Base-by-base conservation (phyloP, 2,797 vertebrate species). In the Ctenosaura bakeri region DNA sequence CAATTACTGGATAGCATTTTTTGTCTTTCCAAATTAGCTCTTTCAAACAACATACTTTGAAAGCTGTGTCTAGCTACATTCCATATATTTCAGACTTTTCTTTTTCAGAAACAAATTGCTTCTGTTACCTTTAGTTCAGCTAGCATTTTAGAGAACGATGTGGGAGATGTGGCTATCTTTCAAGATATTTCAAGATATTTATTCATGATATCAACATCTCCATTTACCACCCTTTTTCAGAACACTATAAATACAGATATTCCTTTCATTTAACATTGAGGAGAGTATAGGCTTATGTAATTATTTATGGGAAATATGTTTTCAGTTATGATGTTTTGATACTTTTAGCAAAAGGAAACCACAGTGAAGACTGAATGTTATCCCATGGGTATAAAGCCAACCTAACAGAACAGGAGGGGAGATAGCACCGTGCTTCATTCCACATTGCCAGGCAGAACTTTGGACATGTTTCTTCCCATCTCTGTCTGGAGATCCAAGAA, bases 1-100 rank as follows among this genome's bases (percentile, higher is more conserved):
- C 92, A 91, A 92, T 96, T 92, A 94, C 93, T 90, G 84, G 90
- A 89, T 91, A 88, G 88, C 86, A 93, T 95, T 94, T 85, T 69
- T 91, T 94, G 91, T 91, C 90, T 84, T 91, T 85, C 91, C 88
- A 92, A 91, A 84, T 88, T 85, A 90, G 74, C 66, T 91, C 92
- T 89, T 35, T 32, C 90, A 91, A 93, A 93, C 91, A 94, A 86
- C 64, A 87, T 83, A 54, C 52, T 81, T 83, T 54, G 82, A 83
- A 88, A 83, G 42, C 18, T 81, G 56, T 62, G 38, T 71, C 42
- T 83, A 73, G 10, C 26, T 83, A 46, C 22, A 59, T 6, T 74
- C 35, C 74, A 62, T 46, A 46, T 52, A 69, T 74, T 71, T 38
- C 66, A 85, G 18, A 32, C 9, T 71, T 50, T 69, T 14, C 35